Base-by-base conservation (phyloP, 2,113 vertebrate genomes). In the Melanerpes formicivorus region DNA sequence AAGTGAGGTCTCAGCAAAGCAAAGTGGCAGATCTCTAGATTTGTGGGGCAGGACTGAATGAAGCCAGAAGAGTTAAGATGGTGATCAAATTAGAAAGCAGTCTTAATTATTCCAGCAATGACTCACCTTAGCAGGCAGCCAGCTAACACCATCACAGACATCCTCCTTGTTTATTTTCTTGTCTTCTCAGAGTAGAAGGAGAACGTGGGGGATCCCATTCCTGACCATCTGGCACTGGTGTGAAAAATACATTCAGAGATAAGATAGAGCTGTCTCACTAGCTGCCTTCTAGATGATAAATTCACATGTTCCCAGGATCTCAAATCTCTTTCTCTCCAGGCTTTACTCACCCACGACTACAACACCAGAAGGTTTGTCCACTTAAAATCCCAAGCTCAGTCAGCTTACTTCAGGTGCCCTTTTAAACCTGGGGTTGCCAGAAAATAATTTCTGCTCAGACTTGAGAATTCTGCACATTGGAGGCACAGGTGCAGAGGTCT, bases 191-290 rank as follows among this genome's bases (percentile, higher is more conserved):
- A 82, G 79, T 50, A 59, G 63, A 4, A 84, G 75, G 63, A 95
- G 93, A 87, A 85, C 5, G 19, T 87, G 79, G 93, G 93, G 87
- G 93, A 95, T 93, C 85, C 91, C 90, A 10, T 72, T 71, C 85
- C 91, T 12, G 82, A 65, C 94, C 94, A 95, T 93, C 93, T 96
- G 95, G 88, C 72, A 94, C 73, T 60, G 52, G 72, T 90, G 90
- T 87, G 93, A 95, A 66, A 83, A 93, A 85, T 30, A 63, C 6
- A 11, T 81, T 25, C 63, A 4, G 69, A 87, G 48, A 56, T 37
- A 64, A 7, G n/a, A 63, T 5, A 60, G 76, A 77, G 56, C 85
- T 90, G 85, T 87, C 91, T 81, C 79, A 55, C 81, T 70, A 77
- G 2, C 59, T 89, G 87, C 54, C 64, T 87, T 74, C 79, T 59